Base-by-base conservation (phyloP, 2,113 vertebrate species). In the Sylvia atricapilla region DNA sequence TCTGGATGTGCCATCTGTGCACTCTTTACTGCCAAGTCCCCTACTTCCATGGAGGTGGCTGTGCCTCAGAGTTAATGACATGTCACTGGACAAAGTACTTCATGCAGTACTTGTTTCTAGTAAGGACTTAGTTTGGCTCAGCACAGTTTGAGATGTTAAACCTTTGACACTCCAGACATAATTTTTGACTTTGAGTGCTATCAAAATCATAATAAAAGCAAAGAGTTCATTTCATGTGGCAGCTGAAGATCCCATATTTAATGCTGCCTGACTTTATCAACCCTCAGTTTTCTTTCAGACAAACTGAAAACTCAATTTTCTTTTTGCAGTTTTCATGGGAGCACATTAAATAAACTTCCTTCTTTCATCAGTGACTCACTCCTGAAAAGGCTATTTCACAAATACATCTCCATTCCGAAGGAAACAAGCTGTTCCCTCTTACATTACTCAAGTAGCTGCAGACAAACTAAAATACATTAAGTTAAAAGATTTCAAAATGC, bases 361-460 rank as follows among this genome's bases (percentile, higher is more conserved):
- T 20, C 55, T 86, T 90, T 86, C 47, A 92, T 67, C 76, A 88
- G 39, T 95, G 94, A 96, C 77, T 96, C 84, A 95, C 13, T 89
- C 64, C 41, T 72, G 70, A 33, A 93, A 94, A 95, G 63, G 62
- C 77, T 86, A 77, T 93, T 93, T 94, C 91, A 92, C 47, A 75
- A 91, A 93, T 9, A 84, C 44, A 67, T 81, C 69, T 92, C 76
- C 44, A 84, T 72, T 95, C 64, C 4, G 28, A 75, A 87, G 67
- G 82, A 95, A 91, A 90, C 75, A 95, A 94, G 74, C 62, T 87
- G 75, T 95, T 95, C 84, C 59, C 46, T 94, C 78, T 91, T 82
- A 92, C 8, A 79, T 94, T 95, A 93, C 75, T 85, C 70, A 85
- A 92, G 70, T 50, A 87, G 60, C n/a, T 89, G 80, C 66, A 93